These are phyloP conservation scores for Plutomurus gul DNA, from an alignment of 1,140 invertebrate genomes.

Conservation along the genomic window DNA sequence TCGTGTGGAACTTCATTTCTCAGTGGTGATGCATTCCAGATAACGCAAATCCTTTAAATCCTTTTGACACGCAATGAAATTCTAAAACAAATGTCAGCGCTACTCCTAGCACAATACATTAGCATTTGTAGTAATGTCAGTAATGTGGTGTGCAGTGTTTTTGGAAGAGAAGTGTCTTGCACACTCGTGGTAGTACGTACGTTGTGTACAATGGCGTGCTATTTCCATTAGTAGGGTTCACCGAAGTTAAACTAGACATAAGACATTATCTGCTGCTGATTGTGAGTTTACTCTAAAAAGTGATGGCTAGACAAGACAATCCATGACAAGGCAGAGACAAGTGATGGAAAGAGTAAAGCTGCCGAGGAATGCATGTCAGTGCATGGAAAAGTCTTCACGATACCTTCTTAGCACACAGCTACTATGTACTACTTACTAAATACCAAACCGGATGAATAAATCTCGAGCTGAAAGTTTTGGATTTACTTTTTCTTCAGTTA, in stretches of 20 bases:
- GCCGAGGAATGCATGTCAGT: neutral
- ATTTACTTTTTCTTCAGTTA: neutral
- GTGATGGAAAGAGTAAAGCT: neutral
- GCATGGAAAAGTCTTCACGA: no score
- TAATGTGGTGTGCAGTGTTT: no score
- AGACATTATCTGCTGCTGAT: neutral
- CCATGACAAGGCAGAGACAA: neutral
- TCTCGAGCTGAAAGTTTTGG: neutral
- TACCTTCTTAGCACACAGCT: no score
- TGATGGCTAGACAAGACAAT: neutral
- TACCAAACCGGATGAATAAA: neutral
- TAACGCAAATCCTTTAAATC: neutral
- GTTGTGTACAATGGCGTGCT: no score
- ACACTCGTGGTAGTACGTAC: no score
- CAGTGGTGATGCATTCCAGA: neutral
- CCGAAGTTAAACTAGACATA: neutral
- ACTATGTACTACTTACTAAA: neutral
- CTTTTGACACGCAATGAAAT: neutral
- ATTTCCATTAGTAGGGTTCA: no score
- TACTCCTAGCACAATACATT: no score
- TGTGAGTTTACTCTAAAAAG: neutral
- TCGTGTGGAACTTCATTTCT: neutral
- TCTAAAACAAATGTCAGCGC: no score
- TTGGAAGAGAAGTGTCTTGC: no score
- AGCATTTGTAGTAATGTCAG: no score